Conservation (phyloP, 2,797 vertebrate species). For the Acipenser oxyrinchus region DNA sequence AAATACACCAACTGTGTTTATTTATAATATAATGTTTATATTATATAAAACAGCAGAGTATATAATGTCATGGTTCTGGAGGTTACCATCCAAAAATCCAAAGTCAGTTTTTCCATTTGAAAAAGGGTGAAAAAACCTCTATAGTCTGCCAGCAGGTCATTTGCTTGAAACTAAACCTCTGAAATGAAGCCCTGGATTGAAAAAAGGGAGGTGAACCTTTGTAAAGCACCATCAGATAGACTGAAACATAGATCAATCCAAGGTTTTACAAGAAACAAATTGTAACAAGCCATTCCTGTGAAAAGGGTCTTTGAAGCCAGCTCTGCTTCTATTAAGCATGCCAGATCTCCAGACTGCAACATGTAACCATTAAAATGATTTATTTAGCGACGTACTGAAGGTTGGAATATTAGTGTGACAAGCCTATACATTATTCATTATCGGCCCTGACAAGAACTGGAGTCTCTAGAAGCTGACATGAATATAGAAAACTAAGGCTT, state of each 20-base stretch:
- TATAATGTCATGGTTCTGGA: too few relatives aligned
- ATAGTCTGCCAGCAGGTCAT: not conserved
- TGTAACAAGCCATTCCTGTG: not conserved
- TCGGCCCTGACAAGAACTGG: slow-evolving; percentile 50
- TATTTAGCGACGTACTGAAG: slow-evolving; percentile 60
- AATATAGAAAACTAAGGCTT: slow-evolving; percentile 29
- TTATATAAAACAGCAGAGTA: too few relatives aligned
- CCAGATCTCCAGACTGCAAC: slow-evolving; percentile 35
- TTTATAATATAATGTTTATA: too few relatives aligned
- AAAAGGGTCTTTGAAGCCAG: slow-evolving; percentile 3
- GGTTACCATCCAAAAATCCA: too few relatives aligned
- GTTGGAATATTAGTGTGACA: slow-evolving; percentile 64
- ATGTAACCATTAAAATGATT: slow-evolving; percentile 61
- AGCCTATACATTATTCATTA: slow-evolving; percentile 63
- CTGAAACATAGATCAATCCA: not conserved
- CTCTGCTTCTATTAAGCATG: slow-evolving; percentile 16
- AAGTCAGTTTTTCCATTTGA: too few relatives aligned
- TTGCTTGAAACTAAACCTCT: not conserved
- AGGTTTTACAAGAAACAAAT: slow-evolving; percentile 1
- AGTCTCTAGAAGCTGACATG: slow-evolving; percentile 49
- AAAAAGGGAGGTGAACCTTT: not conserved
- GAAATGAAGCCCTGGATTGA: not conserved
- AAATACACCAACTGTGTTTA: too few relatives aligned
- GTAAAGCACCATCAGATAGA: not conserved
- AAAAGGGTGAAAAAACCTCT: too few relatives aligned